A percentile compares a stretch with the other conserved stretches of the same genome.
phyloP scores from a whole-genome alignment of 2,888 invertebrate genomes.

The Leptopilina myrica region DNA sequence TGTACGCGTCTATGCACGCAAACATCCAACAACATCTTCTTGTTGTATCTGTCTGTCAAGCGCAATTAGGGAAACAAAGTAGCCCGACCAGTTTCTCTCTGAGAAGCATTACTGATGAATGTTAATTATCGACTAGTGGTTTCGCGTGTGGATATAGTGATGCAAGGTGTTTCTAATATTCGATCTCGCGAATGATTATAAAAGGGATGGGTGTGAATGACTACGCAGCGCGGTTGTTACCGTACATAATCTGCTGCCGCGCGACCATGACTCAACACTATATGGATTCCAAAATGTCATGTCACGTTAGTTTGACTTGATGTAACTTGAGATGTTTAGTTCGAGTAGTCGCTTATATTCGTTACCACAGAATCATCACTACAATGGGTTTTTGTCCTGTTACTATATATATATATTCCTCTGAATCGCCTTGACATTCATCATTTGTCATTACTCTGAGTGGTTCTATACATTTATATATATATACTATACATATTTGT shows the following conservation, averaged over 20 bases:
- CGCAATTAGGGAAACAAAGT: conserved; percentile 37
- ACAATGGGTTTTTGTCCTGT: conserved; percentile 23
- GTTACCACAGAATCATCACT: conserved; percentile 23
- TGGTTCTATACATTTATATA: background rate
- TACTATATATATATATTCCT: background rate
- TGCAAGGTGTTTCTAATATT: conserved; percentile 65
- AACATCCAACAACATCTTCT: background rate
- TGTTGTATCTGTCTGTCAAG: conserved; percentile 23
- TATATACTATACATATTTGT: no score
- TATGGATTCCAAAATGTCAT: conserved; percentile 44
- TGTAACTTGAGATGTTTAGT: conserved; percentile 51
- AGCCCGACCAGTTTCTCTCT: conserved; percentile 49
- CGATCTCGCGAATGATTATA: conserved; percentile 59
- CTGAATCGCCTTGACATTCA: background rate
- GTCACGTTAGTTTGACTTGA: conserved; percentile 48
- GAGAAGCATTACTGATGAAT: conserved; percentile 64
- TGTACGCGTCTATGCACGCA: background rate
- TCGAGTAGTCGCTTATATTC: conserved; percentile 22
- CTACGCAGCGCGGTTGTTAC: conserved; percentile 62
- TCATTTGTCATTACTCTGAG: conserved; percentile 31
- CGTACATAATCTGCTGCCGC: conserved; percentile 63
- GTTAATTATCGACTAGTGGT: conserved; percentile 67
- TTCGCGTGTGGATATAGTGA: conserved; percentile 66
- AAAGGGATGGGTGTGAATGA: conserved; percentile 61
- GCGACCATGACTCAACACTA: conserved; percentile 68